Evolutionary conservation across 2,113 vertebrate species (phyloP), one percentile per base, ranked within the genome.

Genomic region (Saccopteryx leptura): DNA sequence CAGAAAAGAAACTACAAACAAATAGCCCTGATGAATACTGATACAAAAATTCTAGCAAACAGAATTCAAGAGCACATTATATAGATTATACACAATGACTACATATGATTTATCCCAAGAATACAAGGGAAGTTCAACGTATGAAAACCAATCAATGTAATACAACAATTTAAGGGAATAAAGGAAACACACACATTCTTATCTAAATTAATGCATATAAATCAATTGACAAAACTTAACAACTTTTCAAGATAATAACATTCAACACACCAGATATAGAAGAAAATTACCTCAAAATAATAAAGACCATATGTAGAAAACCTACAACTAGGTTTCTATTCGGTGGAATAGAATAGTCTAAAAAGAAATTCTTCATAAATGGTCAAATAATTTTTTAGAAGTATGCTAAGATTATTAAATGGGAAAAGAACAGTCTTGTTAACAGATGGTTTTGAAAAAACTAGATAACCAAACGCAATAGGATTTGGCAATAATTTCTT

Each of bases 371-470:
- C n/a, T n/a, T n/a, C n/a, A n/a, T n/a, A n/a, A n/a, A n/a, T n/a
- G n/a, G n/a, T n/a, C n/a, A 69, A 56, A 71, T 50, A 21, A 11
- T 61, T 85, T 90, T 80, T 93, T 23, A 85, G 46, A 80, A 84
- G 9, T 23, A 54, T 74, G 5, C 18, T 5, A 68, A 68, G 11
- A 61, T 7, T 31, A 91, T 68, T 86, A 72, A 31, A 52, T 80
- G 39, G 11, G 6, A 10, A 66, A 58, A 28, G 61, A 11, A 79
- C 23, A 2, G 2, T 24, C 56, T 60, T 93, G 79, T 52, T 23
- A 66, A 50, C 4, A 80, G 31, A 84, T 13, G 19, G 11, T 11
- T 0, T 33, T 79, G 33, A n/a, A 21, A 66, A 85, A 68, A 85
- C 58, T 58, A 88, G 19, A 65, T 39, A 90, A 39, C 15, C 21